phyloP scores from a whole-genome alignment of 2,888 invertebrate genomes.

The Neoitamus cyanurus region DNA sequence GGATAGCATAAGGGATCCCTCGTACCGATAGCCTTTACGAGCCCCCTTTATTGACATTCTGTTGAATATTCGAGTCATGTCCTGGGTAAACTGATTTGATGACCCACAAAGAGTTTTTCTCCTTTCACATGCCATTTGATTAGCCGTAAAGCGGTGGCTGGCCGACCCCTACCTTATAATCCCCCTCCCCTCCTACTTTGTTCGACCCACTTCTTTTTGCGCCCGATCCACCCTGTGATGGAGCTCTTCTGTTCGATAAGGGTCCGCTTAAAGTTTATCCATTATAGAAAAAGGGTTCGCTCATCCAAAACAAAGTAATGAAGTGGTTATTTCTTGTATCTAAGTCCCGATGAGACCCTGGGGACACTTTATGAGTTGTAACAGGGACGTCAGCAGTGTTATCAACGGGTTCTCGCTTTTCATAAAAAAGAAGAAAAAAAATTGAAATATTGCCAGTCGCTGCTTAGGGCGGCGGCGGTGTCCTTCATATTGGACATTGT shows the following conservation, averaged over 20 bases:
- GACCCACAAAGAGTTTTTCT: conserved; percentile 50
- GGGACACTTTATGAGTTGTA: conserved; percentile 2
- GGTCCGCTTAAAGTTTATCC: conserved; percentile 38
- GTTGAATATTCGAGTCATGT: conserved; percentile 52
- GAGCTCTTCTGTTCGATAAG: conserved; percentile 23
- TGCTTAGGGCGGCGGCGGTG: background rate
- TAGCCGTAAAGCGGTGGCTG: conserved; percentile 41
- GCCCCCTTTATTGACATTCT: conserved; percentile 46
- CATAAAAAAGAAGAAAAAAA: background rate
- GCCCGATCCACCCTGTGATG: background rate
- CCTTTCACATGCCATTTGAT: conserved; percentile 45
- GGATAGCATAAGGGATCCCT: conserved; percentile 8
- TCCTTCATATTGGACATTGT: background rate
- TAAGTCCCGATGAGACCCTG: background rate
- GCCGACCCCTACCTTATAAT: background rate
- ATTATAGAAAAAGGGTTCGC: conserved; percentile 34
- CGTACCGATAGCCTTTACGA: conserved; percentile 15
- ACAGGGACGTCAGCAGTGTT: background rate
- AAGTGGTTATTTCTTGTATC: conserved; percentile 41
- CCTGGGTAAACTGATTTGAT: conserved; percentile 50
- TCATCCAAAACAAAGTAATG: conserved; percentile 40
- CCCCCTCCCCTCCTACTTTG: background rate
- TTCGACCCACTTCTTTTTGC: background rate
- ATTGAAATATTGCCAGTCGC: background rate
- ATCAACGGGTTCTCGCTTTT: conserved; percentile 1